Percentiles rank a stretch among this genome's conserved stretches.
phyloP scores from a whole-genome alignment of 2,888 invertebrate species.

The Macropis europaea region DNA sequence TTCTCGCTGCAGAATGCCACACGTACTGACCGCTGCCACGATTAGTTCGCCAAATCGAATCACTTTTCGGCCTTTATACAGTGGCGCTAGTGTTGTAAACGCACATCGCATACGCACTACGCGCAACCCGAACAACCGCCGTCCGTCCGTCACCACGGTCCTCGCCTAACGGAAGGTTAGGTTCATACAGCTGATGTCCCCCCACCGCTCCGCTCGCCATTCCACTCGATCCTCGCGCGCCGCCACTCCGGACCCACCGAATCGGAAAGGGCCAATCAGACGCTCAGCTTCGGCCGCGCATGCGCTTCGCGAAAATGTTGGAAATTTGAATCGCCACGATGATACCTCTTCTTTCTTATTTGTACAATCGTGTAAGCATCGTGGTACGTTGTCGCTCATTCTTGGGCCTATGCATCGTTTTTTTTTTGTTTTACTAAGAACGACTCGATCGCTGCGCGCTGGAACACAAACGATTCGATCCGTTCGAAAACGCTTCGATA shows the following conservation, averaged over 20 bases:
- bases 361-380: too few species aligned
- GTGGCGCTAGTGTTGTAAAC: conserved; percentile 64
- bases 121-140: conserved; percentile 13
- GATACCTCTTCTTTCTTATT: too few species aligned
- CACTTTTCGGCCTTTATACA: conserved; percentile 58
- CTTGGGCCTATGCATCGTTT: too few species aligned
- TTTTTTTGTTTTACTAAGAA: too few species aligned
- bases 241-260: not conserved
- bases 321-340: too few species aligned
- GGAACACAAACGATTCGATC: too few species aligned
- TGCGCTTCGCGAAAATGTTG: too few species aligned
- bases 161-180: conserved; percentile 46
- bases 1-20: conserved; percentile 75
- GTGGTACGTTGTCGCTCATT: too few species aligned
- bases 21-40: conserved; percentile 64
- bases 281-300: too few species aligned
- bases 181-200: conserved; percentile 64
- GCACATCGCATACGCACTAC: conserved; percentile 25
- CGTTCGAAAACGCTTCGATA: too few species aligned
- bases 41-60: conserved; percentile 70
- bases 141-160: conserved; percentile 13
- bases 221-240: not conserved
- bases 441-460: too few species aligned
- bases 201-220: not conserved
- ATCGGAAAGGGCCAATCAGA: not conserved